phyloP scores from a whole-genome alignment of 2,113 vertebrate species.

The Phyllostomus discolor region DNA sequence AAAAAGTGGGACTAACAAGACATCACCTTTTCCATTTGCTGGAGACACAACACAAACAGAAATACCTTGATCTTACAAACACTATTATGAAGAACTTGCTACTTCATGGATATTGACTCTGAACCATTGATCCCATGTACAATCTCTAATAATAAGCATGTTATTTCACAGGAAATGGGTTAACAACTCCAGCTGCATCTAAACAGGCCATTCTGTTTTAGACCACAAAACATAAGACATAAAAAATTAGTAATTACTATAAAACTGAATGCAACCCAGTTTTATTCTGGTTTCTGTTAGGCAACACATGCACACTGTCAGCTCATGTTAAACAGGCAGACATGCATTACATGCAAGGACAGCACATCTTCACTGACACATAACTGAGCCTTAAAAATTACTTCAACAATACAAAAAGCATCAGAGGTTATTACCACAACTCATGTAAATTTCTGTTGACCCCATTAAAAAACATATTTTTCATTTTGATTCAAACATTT shows the following conservation, averaged over 20 bases:
- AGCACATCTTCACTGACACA: not conserved
- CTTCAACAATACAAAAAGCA: slow-evolving; percentile 11
- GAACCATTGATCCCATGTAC: slow-evolving; percentile 40
- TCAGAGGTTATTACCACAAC: slow-evolving; percentile 15
- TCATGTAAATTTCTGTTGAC: not conserved
- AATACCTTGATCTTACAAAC: slow-evolving; percentile 9
- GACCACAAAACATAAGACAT: slow-evolving; percentile 32
- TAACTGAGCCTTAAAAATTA: not conserved
- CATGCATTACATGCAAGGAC: not conserved
- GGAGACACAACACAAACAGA: slow-evolving; percentile 23
- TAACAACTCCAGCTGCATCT: slow-evolving; percentile 28
- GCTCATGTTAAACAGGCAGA: slow-evolving; percentile 66
- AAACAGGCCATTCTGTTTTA: slow-evolving; percentile 58
- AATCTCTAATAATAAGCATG: slow-evolving; percentile 66
- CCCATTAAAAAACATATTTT: not conserved
- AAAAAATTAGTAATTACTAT: slow-evolving; percentile 26
- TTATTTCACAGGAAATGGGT: slow-evolving; percentile 27
- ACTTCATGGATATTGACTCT: slow-evolving; percentile 27
- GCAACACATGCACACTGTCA: slow-evolving; percentile 74
- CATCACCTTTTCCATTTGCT: not conserved
- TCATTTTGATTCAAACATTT: slow-evolving; percentile 58
- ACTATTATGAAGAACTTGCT: not conserved
- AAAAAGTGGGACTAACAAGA: not conserved
- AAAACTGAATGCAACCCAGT: slow-evolving; percentile 55
- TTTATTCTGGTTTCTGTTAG: slow-evolving; percentile 54